phyloP scores from a whole-genome alignment of 2,797 vertebrate species.

The Rallus crepitans region DNA sequence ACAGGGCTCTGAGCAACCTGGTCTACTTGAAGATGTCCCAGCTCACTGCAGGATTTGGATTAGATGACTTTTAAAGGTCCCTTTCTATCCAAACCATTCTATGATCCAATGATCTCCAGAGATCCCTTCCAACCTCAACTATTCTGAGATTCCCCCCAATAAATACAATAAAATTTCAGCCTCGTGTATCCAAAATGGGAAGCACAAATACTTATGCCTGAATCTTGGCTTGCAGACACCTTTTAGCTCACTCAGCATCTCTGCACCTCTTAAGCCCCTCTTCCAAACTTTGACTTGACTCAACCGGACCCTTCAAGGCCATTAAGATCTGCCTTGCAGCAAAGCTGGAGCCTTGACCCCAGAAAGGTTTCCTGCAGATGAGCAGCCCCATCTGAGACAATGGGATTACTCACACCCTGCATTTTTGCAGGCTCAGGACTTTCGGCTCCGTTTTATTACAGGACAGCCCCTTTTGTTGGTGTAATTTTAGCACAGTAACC shows the following conservation, averaged over 20 bases:
- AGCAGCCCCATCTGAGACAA: not conserved
- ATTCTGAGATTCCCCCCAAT: not conserved
- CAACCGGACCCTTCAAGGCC: not conserved
- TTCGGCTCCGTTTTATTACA: not conserved
- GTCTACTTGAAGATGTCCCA: not conserved
- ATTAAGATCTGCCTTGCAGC: not conserved
- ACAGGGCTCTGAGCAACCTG: not conserved
- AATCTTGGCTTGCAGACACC: not conserved
- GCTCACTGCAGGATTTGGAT: fast-evolving
- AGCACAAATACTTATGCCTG: not conserved
- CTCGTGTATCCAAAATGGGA: not conserved
- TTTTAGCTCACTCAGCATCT: not conserved
- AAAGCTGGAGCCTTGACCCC: not conserved
- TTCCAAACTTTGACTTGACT: not conserved
- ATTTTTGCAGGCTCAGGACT: slow-evolving; percentile 43
- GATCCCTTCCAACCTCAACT: not conserved
- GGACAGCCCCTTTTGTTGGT: not conserved
- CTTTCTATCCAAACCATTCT: not conserved
- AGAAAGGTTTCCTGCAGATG: not conserved
- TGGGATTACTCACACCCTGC: not conserved
- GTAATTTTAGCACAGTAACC: not conserved
- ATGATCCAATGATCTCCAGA: not conserved
- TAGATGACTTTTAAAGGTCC: not conserved
- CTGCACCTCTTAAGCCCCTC: not conserved
- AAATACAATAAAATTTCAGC: not conserved